These are phyloP conservation scores for Chloropsis hardwickii DNA, from an alignment of 2,113 vertebrate genomes.

Conservation along the genomic window DNA sequence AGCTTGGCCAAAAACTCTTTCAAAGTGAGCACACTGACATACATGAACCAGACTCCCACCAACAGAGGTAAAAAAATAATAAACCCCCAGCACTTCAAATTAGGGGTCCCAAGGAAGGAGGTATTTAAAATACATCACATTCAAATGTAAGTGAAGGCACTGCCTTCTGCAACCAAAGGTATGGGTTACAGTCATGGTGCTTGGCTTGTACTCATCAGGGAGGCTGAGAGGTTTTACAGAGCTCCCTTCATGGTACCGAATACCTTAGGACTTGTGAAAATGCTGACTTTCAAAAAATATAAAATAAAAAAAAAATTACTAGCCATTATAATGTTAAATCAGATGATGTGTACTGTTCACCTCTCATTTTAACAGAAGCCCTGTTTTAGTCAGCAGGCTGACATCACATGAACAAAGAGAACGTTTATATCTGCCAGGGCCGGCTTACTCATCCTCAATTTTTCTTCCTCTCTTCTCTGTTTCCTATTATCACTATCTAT, in stretches of 20 bases:
- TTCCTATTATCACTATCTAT: not conserved
- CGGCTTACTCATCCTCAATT: not conserved
- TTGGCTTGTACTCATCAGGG: not conserved
- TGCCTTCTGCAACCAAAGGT: not conserved
- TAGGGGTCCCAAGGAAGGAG: not conserved
- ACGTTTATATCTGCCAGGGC: not conserved
- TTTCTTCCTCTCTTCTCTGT: not conserved
- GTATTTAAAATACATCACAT: not conserved
- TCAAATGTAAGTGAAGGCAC: not conserved
- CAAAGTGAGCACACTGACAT: not conserved
- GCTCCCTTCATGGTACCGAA: not conserved
- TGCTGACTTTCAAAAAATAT: not conserved
- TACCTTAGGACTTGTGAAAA: not conserved
- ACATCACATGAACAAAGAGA: not conserved
- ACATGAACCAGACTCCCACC: not conserved
- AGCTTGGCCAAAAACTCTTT: not conserved
- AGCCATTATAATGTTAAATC: not conserved
- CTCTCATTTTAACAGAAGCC: not conserved
- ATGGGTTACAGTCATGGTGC: rapidly evolving
- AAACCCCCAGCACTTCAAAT: not conserved
- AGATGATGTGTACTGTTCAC: not conserved
- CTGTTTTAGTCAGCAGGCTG: not conserved
- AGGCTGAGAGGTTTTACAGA: not conserved
- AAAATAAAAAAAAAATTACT: not conserved
- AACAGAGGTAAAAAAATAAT: not conserved